Evolutionary conservation across 2,888 invertebrate species (phyloP).

Genomic region (Pecten maximus): DNA sequence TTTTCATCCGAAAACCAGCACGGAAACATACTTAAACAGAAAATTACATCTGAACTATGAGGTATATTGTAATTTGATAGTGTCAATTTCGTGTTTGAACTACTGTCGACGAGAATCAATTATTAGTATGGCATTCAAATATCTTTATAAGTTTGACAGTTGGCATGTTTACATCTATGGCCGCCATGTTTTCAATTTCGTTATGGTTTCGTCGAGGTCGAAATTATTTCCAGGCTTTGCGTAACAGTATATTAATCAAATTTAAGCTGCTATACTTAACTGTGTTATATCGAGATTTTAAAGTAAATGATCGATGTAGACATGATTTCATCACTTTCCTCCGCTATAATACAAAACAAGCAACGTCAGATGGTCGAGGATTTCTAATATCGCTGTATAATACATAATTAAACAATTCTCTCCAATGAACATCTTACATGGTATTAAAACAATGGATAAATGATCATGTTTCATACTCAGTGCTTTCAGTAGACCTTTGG

Average conservation of each 20-base stretch:
- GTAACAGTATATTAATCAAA: background rate
- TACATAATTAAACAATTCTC: too few species aligned
- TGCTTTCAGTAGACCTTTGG: too few species aligned
- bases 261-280: background rate
- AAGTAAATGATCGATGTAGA: background rate
- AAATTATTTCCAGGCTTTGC: background rate
- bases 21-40: conserved; percentile 8
- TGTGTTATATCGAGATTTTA: background rate
- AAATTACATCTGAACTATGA: background rate
- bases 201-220: conserved; percentile 21
- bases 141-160: conserved; percentile 10
- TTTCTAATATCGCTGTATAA: too few species aligned
- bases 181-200: conserved; percentile 35
- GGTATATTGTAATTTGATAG: background rate
- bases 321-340: background rate
- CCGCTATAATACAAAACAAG: background rate
- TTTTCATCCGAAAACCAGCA: background rate
- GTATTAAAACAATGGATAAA: too few species aligned
- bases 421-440: too few species aligned
- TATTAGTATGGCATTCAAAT: background rate
- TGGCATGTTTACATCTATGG: conserved; percentile 35
- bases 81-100: background rate
- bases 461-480: too few species aligned
- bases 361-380: background rate
- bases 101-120: conserved; percentile 5